Conservation (phyloP, 2,888 invertebrate genomes). For the Nemurella pictetii region DNA sequence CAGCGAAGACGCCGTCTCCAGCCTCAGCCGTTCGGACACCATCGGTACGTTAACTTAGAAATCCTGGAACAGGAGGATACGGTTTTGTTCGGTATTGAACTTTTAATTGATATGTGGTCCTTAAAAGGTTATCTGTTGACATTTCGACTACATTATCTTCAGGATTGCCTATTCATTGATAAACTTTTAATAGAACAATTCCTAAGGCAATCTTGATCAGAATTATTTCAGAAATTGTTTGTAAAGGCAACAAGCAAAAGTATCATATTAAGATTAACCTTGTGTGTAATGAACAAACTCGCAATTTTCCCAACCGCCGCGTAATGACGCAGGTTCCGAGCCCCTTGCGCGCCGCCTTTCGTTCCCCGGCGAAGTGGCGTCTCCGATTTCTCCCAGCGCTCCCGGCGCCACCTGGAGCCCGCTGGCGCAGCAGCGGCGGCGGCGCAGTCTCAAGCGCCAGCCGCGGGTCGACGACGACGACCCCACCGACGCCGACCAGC, state of each 20-base stretch:
- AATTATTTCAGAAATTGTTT: no score
- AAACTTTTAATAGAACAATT: no score
- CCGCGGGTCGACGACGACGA: slow-evolving; percentile 38
- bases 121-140: no score
- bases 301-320: neutral
- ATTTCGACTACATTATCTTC: no score
- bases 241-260: no score
- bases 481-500: neutral
- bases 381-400: neutral
- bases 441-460: slow-evolving; percentile 41
- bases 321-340: neutral
- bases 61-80: no score
- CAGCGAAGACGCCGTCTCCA: slow-evolving; percentile 33
- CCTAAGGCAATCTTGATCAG: no score
- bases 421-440: slow-evolving; percentile 25
- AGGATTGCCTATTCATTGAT: no score
- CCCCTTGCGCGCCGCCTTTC: neutral
- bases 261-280: no score
- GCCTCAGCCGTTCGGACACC: neutral
- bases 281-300: no score
- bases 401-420: neutral
- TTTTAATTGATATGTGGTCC: no score
- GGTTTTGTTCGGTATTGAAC: no score
- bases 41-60: neutral
- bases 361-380: neutral